These are phyloP conservation scores for Catamblyrhynchus diadema DNA, from an alignment of 2,797 vertebrate species.

Conservation along the genomic window DNA sequence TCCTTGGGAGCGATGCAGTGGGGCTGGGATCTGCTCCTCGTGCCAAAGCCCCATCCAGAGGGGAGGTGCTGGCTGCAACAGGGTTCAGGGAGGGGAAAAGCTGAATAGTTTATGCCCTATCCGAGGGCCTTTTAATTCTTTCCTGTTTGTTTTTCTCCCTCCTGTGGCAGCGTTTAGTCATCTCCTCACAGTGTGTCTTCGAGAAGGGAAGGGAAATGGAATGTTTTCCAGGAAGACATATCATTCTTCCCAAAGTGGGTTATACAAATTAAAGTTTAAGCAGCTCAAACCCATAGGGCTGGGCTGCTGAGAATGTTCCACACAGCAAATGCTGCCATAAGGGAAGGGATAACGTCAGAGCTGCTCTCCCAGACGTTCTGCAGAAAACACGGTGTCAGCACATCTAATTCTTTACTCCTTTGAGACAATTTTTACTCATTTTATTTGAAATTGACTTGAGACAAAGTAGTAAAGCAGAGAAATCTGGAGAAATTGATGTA, in stretches of 20 bases:
- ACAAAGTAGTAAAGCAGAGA: background rate
- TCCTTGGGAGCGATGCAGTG: background rate
- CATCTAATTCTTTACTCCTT: background rate
- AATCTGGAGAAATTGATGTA: background rate
- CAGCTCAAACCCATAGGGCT: background rate
- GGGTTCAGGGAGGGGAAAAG: slow-evolving; percentile 39
- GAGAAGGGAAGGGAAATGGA: background rate
- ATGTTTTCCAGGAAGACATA: background rate
- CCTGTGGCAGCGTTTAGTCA: slow-evolving; percentile 67
- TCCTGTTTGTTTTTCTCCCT: slow-evolving; percentile 68
- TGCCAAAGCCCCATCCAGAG: slow-evolving; percentile 39
- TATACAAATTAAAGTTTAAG: background rate
- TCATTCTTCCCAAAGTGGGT: slow-evolving; percentile 17
- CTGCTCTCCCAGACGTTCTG: background rate
- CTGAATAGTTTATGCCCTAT: slow-evolving; percentile 51
- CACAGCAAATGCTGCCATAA: background rate
- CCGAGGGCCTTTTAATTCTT: slow-evolving; percentile 36
- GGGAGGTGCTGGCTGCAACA: slow-evolving; percentile 42
- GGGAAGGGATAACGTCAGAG: background rate
- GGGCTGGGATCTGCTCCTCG: background rate
- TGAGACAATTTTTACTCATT: background rate
- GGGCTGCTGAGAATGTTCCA: background rate
- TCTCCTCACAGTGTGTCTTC: slow-evolving; percentile 32
- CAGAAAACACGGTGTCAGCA: background rate
- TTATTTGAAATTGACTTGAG: background rate